Evolutionary conservation across 2,113 vertebrate species (phyloP).

Genomic region (Eurypyga helias): DNA sequence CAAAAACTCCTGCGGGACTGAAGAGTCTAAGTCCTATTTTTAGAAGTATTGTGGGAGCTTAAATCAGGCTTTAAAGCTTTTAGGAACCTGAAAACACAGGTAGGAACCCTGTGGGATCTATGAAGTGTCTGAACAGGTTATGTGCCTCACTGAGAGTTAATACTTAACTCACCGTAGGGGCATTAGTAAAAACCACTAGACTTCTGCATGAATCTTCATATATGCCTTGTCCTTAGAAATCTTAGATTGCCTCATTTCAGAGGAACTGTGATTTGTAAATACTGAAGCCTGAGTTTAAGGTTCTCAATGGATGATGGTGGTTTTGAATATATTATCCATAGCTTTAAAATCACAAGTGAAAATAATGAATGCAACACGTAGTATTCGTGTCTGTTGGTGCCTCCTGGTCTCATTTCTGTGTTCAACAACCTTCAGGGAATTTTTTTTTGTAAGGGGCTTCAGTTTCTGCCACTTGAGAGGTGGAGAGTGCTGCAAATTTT

Average conservation of each 20-base stretch:
- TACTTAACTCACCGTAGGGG: not conserved
- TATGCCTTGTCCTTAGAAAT: not conserved
- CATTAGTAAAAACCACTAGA: not conserved
- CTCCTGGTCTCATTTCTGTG: not conserved
- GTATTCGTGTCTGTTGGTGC: not conserved
- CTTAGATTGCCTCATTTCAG: not conserved
- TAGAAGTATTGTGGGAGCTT: constrained; percentile 3
- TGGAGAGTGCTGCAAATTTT: not conserved
- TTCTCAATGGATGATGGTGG: not conserved
- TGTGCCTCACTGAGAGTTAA: not conserved
- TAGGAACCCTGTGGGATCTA: not conserved
- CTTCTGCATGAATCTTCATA: not conserved
- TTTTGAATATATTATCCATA: not conserved
- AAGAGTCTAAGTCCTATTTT: constrained; percentile 26
- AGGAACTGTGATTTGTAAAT: not conserved
- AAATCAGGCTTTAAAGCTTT: constrained; percentile 39
- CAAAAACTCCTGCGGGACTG: not conserved
- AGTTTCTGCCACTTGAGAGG: not conserved
- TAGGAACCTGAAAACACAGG: constrained; percentile 18
- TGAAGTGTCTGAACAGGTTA: constrained; percentile 21
- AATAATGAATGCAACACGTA: not conserved
- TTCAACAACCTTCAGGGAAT: not conserved
- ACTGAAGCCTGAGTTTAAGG: not conserved
- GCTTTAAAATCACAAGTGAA: not conserved
- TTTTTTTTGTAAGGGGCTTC: not conserved